Conservation (phyloP, 2,113 vertebrate species). For the Pterocles burchelli region DNA sequence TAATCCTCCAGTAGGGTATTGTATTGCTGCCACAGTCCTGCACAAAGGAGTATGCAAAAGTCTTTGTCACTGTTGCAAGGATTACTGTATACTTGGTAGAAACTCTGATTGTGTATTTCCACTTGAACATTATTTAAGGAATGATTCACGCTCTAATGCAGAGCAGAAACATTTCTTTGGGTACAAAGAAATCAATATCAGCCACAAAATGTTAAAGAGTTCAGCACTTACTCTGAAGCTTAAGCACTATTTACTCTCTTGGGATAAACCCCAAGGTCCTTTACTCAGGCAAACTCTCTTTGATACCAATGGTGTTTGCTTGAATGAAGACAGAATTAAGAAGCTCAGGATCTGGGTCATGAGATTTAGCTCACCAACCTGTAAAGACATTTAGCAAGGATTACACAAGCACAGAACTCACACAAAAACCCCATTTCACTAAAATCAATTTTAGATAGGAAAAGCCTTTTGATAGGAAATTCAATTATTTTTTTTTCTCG, state of each 20-base stretch:
- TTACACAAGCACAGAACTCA: not conserved
- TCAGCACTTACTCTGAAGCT: not conserved
- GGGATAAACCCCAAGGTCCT: not conserved
- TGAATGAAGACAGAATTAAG: constrained; percentile 8
- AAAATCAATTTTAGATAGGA: not conserved
- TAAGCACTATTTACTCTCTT: not conserved
- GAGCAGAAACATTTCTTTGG: not conserved
- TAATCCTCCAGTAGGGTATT: not conserved
- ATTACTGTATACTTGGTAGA: not conserved
- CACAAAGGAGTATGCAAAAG: not conserved
- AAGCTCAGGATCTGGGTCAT: not conserved
- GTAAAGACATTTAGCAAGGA: not conserved
- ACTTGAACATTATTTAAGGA: not conserved
- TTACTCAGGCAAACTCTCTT: not conserved
- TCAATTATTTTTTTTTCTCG: not conserved
- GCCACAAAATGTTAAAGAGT: not conserved
- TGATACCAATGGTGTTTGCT: not conserved
- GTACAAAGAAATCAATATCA: not conserved
- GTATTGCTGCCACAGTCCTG: not conserved
- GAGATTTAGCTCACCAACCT: not conserved
- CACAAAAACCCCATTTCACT: not conserved
- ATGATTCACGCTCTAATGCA: not conserved
- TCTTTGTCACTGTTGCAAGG: fast-evolving
- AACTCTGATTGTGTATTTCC: not conserved
- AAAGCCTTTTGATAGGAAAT: not conserved